Base-by-base conservation (phyloP, 2,113 vertebrate genomes). In the Myxocyprinus asiaticus region DNA sequence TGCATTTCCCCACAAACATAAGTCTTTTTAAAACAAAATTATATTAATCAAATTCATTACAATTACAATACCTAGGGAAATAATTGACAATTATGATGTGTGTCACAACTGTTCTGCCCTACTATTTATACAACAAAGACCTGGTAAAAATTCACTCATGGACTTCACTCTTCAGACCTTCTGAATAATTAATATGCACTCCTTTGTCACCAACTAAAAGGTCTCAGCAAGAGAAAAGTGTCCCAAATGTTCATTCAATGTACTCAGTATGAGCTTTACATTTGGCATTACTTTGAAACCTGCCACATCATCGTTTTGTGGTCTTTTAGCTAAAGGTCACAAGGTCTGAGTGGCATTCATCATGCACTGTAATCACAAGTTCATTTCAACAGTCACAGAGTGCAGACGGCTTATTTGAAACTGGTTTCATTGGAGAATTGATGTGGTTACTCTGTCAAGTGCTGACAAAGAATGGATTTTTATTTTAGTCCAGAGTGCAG, bases 241-340 rank as follows among this genome's bases (percentile, higher is more conserved):
- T 55, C 17, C 51, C 50, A n/a, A 45, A 5, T 72, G 42, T 72
- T 58, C 33, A 45, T 47, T 72, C 55, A 59, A 47, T 47, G 43
- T 4, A 59, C n/a, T 71, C 6, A 4, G 47, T 78, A 59, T 14
- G 9, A 66, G 22, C 42, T 58, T 65, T 59, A 74, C 69, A n/a
- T 67, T 48, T 33, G 42, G 42, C 10, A 48, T 61, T 44, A 8
- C 76, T 67, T 15, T 56, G 17, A 79, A 78, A 65, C 48, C 33
- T 22, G 55, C 81, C 11, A 65, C 50, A 73, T 83, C 63, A 78
- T 65, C 62, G 5, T 42, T 82, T 67, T 44, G 59, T n/a, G n/a
- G 53, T 6, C 48, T 47, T 43, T 42, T 58, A 58, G 74, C 62
- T 82, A 17, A n/a, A n/a, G n/a, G n/a, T n/a, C n/a, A n/a, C n/a